Conservation (phyloP, 2,888 invertebrate species). For the Lutraria lutraria region DNA sequence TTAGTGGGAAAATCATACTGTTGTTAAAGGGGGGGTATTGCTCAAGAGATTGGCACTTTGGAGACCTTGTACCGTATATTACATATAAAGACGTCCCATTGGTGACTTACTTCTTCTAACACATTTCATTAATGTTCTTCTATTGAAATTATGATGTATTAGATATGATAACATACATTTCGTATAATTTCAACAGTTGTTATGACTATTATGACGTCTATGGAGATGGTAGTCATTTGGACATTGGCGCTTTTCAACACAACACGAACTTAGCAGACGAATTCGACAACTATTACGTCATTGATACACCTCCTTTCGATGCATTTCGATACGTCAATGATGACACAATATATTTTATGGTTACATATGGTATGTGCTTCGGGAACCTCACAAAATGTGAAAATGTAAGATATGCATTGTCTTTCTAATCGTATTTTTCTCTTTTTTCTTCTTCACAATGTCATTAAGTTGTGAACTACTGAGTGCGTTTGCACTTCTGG, state of each 20-base stretch:
- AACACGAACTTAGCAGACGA: neutral
- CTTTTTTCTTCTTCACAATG: neutral
- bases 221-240: neutral
- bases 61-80: no score
- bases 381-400: constrained; percentile 4
- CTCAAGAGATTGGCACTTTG: no score
- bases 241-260: neutral
- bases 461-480: neutral
- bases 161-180: no score
- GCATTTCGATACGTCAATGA: neutral
- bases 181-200: no score
- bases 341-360: neutral
- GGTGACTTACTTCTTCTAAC: no score
- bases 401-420: neutral
- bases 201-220: no score
- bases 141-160: no score
- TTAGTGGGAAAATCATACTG: no score
- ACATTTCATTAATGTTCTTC: no score
- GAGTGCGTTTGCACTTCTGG: neutral
- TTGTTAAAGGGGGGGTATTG: no score
- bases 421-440: neutral
- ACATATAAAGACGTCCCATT: no score
- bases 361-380: neutral
- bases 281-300: neutral
- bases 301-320: neutral